These are phyloP conservation scores for Acipenser oxyrinchus DNA, from an alignment of 2,797 vertebrate species.

Conservation along the genomic window DNA sequence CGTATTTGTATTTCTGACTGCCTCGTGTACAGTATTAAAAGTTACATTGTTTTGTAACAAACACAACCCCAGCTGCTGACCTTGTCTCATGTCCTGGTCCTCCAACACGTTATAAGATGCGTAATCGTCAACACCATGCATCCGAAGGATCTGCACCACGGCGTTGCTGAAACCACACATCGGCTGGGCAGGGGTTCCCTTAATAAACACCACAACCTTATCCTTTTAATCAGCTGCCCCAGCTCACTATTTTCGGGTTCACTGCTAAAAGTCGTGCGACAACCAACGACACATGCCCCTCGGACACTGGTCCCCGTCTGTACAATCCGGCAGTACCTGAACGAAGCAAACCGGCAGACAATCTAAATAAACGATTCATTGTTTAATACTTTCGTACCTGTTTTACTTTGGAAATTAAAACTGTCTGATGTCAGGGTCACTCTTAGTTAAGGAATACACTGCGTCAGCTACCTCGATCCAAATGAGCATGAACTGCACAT, in stretches of 20 bases:
- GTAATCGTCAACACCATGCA: slow-evolving; percentile 85
- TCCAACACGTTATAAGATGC: slow-evolving; percentile 87
- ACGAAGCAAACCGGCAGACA: slow-evolving; percentile 7
- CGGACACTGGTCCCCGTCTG: slow-evolving; percentile 21
- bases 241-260: slow-evolving; percentile 47
- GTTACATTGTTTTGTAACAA: background rate
- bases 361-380: slow-evolving; percentile 50
- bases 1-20: too few species aligned
- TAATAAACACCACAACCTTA: slow-evolving; percentile 94
- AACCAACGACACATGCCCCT: slow-evolving; percentile 13
- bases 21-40: too few species aligned
- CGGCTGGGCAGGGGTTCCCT: slow-evolving; percentile 83
- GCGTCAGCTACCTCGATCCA: background rate
- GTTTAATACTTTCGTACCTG: background rate
- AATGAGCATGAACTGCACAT: background rate
- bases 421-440: too few species aligned
- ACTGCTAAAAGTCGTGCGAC: slow-evolving; percentile 37
- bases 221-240: slow-evolving; percentile 80
- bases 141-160: slow-evolving; percentile 89
- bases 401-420: too few species aligned
- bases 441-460: background rate
- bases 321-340: slow-evolving; percentile 31
- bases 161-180: slow-evolving; percentile 96
- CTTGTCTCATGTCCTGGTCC: slow-evolving; percentile 82
- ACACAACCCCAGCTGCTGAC: slow-evolving; percentile 50